phyloP scores from a whole-genome alignment of 2,797 vertebrate genomes.

The Melopsittacus undulatus region DNA sequence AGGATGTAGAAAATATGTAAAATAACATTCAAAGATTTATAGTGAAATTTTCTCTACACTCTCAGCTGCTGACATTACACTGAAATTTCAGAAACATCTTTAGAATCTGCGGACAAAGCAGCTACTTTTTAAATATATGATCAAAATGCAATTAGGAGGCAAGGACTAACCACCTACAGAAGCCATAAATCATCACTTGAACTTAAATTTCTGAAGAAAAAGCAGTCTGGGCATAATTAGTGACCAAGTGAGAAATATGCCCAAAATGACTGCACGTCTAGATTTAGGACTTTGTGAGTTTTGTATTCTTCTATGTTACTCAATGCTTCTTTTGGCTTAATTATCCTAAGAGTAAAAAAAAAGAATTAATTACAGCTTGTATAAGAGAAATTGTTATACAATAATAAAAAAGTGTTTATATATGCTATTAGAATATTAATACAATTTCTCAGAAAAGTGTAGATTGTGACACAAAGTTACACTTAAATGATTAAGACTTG shows the following conservation, averaged over 20 bases:
- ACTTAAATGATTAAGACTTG: not conserved
- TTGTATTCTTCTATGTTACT: not conserved
- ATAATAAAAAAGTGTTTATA: not conserved
- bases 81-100: conserved; percentile 33
- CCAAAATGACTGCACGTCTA: conserved; percentile 16
- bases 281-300: not conserved
- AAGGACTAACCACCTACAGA: conserved; percentile 36
- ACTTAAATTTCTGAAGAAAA: conserved; percentile 21
- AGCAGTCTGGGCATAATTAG: conserved; percentile 30
- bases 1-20: conserved; percentile 13
- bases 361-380: not conserved
- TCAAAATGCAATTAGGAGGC: conserved; percentile 7
- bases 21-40: conserved; percentile 34
- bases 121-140: conserved; percentile 48
- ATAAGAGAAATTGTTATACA: not conserved
- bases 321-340: not conserved
- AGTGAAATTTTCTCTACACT: not conserved
- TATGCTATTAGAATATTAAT: not conserved
- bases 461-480: not conserved
- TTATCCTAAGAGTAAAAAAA: not conserved
- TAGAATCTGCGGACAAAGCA: conserved; percentile 2
- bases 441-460: not conserved
- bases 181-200: conserved; percentile 16
- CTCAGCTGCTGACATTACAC: not conserved
- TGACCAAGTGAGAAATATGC: not conserved